Evolutionary conservation across 2,113 vertebrate genomes (phyloP).

Genomic region (Trichomycterus rosablanca): DNA sequence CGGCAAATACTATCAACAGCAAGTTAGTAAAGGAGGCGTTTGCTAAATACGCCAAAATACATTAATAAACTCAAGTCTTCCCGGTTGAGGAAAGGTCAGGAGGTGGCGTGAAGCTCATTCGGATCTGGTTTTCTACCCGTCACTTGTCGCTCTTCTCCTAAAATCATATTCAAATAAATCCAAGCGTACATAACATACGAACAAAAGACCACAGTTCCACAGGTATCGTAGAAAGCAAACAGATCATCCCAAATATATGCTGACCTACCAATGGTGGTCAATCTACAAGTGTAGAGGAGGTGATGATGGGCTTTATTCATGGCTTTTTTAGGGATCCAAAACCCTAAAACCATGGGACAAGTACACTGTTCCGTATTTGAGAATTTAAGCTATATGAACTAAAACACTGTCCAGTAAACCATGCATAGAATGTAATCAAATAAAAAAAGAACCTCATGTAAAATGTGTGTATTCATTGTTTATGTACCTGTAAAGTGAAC

Average conservation of each 20-base stretch:
- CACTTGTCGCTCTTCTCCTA: conserved; percentile 36
- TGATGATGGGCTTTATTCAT: neutral
- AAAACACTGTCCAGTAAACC: conserved; percentile 8
- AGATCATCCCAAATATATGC: conserved; percentile 15
- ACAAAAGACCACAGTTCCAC: conserved; percentile 35
- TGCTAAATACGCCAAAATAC: conserved; percentile 38
- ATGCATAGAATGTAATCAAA: too few relatives aligned
- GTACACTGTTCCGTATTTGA: conserved; percentile 17
- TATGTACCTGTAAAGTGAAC: too few relatives aligned
- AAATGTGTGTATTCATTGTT: too few relatives aligned
- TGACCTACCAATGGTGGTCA: conserved; percentile 17
- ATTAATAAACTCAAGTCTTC: conserved; percentile 39
- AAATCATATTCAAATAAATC: conserved; percentile 32
- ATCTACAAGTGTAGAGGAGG: too few relatives aligned
- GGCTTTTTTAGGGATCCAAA: conserved; percentile 1
- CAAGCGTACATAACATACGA: conserved; percentile 11
- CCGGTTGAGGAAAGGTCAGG: conserved; percentile 26
- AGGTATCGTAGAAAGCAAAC: conserved; percentile 15
- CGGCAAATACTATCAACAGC: conserved; percentile 46
- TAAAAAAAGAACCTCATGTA: too few relatives aligned
- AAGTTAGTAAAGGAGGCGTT: conserved; percentile 46
- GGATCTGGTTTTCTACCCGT: conserved; percentile 25
- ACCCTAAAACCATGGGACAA: conserved; percentile 8
- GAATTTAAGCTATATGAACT: conserved; percentile 4
- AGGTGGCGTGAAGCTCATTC: conserved; percentile 40